Base-by-base conservation (phyloP, 30 jellyfish, hydroid and myxozoan genomes). In the Hydractinia echinata region DNA sequence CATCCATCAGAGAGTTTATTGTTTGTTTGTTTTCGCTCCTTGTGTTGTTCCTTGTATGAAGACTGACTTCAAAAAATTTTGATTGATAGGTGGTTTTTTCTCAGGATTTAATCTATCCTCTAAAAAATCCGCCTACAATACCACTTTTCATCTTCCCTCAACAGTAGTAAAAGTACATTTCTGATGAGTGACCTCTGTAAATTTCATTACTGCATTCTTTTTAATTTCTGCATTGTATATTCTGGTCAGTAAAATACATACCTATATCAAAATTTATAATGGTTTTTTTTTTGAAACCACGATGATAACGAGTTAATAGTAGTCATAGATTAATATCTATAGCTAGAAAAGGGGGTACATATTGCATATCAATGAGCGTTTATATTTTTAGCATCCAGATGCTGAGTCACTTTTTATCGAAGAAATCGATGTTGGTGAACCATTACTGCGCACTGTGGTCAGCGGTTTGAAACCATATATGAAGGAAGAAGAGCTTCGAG, bases 381-480 rank as follows among this genome's bases (percentile, higher is more conserved):
- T 30, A 30, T 30, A 30, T 30, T 30, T 73, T 3, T 77, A 92
- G 98, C 98, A 92, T 73, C 95, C 96, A 7, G 98, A 92, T 56
- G 98, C 96, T 14, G 98, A 92, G 50, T 81, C 95, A 4, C 71
- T 92, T 58, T 92, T 86, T 89, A 71, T 92, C 18, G 98, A 92
- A 61, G 89, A 92, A 74, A 86, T 92, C 48, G 98, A 92, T 58
- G 91, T 92, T 11, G 98, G 98, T 61, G 98, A 92, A 73, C 96
- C 82, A 67, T 52, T 76, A 67, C 95, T 96, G 20, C 88, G 98
- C 61, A 87, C 96, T 8, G 96, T 92, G 4, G 96, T 92, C 14
- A 92, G 98, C 69, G 98, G 98, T 16, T 88, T 92, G 7, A 91
- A 82, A 20, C 86, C 68, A 44, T 86, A 67, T 67, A 66, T 92